Evolutionary conservation across 2,113 vertebrate genomes (phyloP), one percentile per base, ranked within the genome.

Genomic region (Pipa parva): DNA sequence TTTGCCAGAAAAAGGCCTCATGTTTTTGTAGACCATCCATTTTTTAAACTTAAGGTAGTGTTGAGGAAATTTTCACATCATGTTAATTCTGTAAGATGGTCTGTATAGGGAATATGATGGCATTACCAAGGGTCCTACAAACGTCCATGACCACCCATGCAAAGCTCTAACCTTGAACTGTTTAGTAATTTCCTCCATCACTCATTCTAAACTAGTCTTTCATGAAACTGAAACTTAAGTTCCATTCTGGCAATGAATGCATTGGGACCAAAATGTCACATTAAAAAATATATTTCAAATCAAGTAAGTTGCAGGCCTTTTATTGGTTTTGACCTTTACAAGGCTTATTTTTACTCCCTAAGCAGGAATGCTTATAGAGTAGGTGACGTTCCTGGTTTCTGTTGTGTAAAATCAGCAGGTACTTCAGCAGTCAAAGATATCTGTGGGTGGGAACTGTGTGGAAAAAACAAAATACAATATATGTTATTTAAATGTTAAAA

Each of bases 11-110:
- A 15, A 55, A 45, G 29, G 56, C 31, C n/a, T 37, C 57, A 36
- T 29, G 24, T 51, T 60, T 68, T 22, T 27, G 45, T 33, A 50
- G 22, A 0, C 65, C 65, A 51, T 68, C 65, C 65, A 68, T 68
- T 21, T 11, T 25, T 27, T 18, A 22, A 29, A 25, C 10, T 68
- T 21, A 58, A 29, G 18, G 13, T 9, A 9, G 28, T n/a, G 15
- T 18, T 12, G 39, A 9, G 20, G 12, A 46, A 26, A 17, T 37
- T 26, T 49, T 68, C 46, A 59, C 21, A 20, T 45, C 37, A 51
- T 28, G 22, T 17, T 59, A 49, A 51, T 50, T 20, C 20, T 24
- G 11, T 28, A 58, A 5, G 2, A 2, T 36, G 39, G 8, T 18
- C 25, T 55, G 51, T 45, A 39, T 7, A 45, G 21, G 10, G 28